Evolutionary conservation across 1,140 invertebrate genomes (phyloP).

Genomic region (Limonius californicus): DNA sequence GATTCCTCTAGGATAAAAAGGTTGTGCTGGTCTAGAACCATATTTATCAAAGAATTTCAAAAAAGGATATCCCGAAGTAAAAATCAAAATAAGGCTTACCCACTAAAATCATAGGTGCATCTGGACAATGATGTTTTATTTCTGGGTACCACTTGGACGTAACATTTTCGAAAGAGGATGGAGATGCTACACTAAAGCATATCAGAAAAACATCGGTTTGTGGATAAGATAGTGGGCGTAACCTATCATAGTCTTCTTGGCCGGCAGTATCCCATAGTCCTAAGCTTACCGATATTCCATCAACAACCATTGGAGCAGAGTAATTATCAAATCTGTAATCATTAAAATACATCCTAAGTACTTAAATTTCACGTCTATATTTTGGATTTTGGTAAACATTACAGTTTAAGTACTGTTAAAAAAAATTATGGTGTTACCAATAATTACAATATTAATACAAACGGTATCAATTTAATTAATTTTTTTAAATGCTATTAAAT

Average conservation of each 20-base stretch:
- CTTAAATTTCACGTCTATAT: no score
- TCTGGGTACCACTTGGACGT: conserved; percentile 99
- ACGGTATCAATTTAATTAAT: no score
- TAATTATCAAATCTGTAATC: conserved; percentile 90
- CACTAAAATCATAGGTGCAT: conserved; percentile 96
- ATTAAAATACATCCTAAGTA: no score
- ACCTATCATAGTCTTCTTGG: conserved; percentile 95
- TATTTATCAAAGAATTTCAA: no score
- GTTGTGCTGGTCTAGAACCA: no score
- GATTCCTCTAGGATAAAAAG: no score
- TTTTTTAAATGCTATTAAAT: no score
- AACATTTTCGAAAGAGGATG: conserved; percentile 98
- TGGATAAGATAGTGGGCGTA: conserved; percentile 90
- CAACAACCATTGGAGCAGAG: conserved; percentile 95
- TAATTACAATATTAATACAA: no score
- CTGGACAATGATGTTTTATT: conserved; percentile 97
- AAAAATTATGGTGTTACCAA: no score
- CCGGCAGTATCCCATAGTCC: conserved; percentile 96
- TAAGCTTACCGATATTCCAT: conserved; percentile 92
- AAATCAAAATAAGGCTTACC: conserved; percentile 68
- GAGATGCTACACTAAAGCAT: conserved; percentile 96
- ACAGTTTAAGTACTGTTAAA: no score
- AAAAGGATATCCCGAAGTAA: no score
- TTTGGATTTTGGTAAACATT: no score
- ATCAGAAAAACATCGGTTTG: conserved; percentile 99